Percentiles rank a stretch among this genome's conserved stretches.
These are phyloP conservation scores for Melanargia galathea DNA, from an alignment of 2,888 invertebrate genomes.

Conservation along the genomic window DNA sequence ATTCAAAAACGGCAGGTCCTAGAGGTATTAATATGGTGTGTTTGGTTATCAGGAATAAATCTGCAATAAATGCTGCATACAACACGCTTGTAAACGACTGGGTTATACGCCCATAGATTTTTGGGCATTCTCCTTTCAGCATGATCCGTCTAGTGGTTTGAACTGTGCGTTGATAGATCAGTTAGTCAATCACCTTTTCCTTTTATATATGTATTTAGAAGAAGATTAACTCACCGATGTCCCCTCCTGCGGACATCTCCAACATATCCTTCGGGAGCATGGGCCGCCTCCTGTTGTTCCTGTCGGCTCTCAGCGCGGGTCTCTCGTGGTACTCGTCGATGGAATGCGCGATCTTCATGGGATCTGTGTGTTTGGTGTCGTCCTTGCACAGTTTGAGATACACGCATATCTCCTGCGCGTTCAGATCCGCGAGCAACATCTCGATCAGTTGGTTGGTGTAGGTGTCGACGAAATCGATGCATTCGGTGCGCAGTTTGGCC, in stretches of 20 bases:
- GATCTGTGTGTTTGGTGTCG: slow-evolving; percentile 53
- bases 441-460: slow-evolving; percentile 90
- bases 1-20: too few species aligned
- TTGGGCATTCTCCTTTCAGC: too few species aligned
- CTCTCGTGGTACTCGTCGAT: slow-evolving; percentile 67
- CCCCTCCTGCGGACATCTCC: slow-evolving; percentile 50
- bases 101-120: too few species aligned
- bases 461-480: slow-evolving; percentile 88
- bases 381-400: slow-evolving; percentile 88
- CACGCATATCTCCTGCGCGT: slow-evolving; percentile 87
- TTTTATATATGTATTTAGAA: too few species aligned
- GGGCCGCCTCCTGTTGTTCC: slow-evolving; percentile 63
- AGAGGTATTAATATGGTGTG: too few species aligned
- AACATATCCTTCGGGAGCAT: slow-evolving; percentile 62
- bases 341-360: slow-evolving; percentile 53
- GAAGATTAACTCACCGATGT: slow-evolving; percentile 77
- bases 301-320: slow-evolving; percentile 62
- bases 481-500: slow-evolving; percentile 83
- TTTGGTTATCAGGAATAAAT: too few species aligned
- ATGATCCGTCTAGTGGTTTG: too few species aligned
- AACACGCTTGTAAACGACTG: too few species aligned
- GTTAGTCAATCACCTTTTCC: too few species aligned
- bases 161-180: too few species aligned
- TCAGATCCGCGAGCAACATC: slow-evolving; percentile 88
- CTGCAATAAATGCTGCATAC: too few species aligned